Conservation (phyloP, 2,888 invertebrate genomes). For the Tenodera sinensis region DNA sequence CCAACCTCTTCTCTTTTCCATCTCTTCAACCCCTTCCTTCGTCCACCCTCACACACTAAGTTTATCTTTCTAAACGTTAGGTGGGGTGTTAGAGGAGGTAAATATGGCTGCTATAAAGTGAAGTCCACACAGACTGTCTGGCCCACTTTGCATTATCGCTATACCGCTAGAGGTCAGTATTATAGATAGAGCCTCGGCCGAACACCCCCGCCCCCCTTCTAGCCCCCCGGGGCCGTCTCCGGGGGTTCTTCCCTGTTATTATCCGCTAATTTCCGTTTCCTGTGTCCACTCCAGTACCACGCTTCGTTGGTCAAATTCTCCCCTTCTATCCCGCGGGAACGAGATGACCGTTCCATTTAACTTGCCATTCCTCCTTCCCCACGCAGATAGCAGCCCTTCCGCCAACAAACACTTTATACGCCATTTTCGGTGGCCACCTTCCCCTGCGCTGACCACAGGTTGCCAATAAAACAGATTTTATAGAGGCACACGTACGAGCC, state of each 20-base stretch:
- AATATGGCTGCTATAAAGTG: not conserved
- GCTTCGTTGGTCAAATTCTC: not conserved
- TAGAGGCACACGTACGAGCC: constrained; percentile 7
- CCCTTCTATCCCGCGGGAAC: not conserved
- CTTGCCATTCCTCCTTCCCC: not conserved
- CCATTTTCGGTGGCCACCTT: constrained; percentile 15
- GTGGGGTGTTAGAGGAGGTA: not conserved
- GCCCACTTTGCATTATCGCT: constrained; percentile 13
- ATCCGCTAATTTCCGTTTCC: constrained; percentile 31
- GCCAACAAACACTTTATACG: constrained; percentile 14
- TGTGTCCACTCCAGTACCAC: constrained; percentile 1
- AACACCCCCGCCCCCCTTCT: not conserved
- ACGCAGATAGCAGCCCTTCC: not conserved
- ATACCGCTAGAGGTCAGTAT: constrained; percentile 6
- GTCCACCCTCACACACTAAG: not conserved
- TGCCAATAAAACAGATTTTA: constrained; percentile 31
- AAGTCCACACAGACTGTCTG: constrained; percentile 2
- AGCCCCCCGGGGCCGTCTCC: not conserved
- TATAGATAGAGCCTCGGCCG: constrained; percentile 8
- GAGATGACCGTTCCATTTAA: not conserved
- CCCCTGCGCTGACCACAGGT: constrained; percentile 26
- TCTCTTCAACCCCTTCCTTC: not conserved
- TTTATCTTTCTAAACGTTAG: not conserved
- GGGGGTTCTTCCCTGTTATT: constrained; percentile 21
- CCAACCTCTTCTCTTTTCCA: not conserved